phyloP scores from a whole-genome alignment of 2,888 invertebrate genomes.

The Amphipyra berbera region DNA sequence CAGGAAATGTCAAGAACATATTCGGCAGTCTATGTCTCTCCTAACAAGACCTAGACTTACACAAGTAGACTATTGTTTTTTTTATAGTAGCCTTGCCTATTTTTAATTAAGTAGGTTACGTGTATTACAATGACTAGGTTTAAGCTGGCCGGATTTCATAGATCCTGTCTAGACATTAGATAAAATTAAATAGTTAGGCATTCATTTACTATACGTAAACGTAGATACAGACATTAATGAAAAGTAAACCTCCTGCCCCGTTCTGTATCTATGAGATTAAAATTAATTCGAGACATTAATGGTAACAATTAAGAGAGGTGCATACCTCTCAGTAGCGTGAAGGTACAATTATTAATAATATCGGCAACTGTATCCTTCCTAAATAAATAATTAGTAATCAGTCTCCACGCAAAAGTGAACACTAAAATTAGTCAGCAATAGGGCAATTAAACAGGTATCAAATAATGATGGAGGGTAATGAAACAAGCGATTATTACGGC shows the following conservation, averaged over 20 bases:
- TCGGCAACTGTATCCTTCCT: slow-evolving; percentile 13
- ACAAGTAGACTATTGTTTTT: background rate
- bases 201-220: background rate
- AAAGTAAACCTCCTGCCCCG: too few relatives aligned
- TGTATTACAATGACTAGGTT: background rate
- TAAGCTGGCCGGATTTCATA: background rate
- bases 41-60: slow-evolving; percentile 8
- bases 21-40: slow-evolving; percentile 33
- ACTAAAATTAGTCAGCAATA: slow-evolving; percentile 40
- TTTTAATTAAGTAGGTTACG: background rate
- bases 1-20: slow-evolving; percentile 73
- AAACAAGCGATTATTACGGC: slow-evolving; percentile 31
- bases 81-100: background rate
- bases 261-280: too few relatives aligned
- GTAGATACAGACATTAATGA: too few relatives aligned
- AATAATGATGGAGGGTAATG: slow-evolving; percentile 36
- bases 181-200: background rate
- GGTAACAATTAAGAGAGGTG: too few relatives aligned
- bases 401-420: slow-evolving; percentile 42
- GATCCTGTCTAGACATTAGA: background rate
- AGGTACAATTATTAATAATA: background rate
- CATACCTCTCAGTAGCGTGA: too few relatives aligned
- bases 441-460: slow-evolving; percentile 34
- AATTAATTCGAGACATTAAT: too few relatives aligned
- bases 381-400: slow-evolving; percentile 17